phyloP scores from a whole-genome alignment of 37 sponge, comb jelly and placozoan genomes.

The Diacarnus erythraeanus region DNA sequence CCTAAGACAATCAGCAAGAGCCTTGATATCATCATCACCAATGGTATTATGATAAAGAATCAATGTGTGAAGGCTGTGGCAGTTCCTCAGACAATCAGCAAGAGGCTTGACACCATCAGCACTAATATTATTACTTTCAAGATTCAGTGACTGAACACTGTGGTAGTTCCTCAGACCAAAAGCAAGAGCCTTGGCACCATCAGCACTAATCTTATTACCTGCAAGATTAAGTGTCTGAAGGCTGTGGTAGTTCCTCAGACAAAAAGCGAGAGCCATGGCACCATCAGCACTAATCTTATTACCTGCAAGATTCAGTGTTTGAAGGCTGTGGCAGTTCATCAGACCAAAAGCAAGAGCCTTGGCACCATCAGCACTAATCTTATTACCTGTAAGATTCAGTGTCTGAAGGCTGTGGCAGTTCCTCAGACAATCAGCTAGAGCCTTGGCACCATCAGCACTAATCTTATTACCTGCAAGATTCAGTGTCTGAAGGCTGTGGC shows the following conservation, averaged over 20 bases:
- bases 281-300: conserved; percentile 1
- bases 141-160: neutral
- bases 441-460: neutral
- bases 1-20: neutral
- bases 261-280: neutral
- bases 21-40: neutral
- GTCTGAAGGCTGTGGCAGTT: neutral
- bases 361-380: conserved; percentile 1
- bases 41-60: neutral
- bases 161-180: neutral
- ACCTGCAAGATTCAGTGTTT: neutral
- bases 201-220: neutral
- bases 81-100: neutral
- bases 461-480: neutral
- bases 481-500: neutral
- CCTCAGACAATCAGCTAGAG: neutral
- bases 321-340: neutral
- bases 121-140: neutral
- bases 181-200: neutral
- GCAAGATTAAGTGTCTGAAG: neutral
- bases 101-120: neutral
- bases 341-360: neutral
- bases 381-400: neutral
- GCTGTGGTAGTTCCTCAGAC: neutral
- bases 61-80: neutral